Conservation (phyloP, 2,113 vertebrate species). For the Hemichromis elongatus region DNA sequence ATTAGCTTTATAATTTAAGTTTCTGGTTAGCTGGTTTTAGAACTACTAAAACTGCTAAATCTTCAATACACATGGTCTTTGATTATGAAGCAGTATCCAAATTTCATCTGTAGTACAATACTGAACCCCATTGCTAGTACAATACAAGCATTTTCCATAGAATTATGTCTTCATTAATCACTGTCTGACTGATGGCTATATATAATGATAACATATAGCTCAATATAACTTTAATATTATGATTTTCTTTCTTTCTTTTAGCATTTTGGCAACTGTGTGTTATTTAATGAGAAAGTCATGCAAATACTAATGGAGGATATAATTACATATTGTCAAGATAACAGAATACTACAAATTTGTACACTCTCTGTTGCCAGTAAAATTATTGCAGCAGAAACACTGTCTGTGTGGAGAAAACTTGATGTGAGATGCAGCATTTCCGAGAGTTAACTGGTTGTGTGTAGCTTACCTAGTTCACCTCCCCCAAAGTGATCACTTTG, state of each 20-base stretch:
- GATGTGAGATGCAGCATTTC: neutral
- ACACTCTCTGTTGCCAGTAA: neutral
- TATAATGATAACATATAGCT: neutral
- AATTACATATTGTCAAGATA: neutral
- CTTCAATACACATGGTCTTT: no score
- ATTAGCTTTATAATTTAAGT: no score
- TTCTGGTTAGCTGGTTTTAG: no score
- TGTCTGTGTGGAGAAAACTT: neutral
- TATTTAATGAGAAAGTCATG: neutral
- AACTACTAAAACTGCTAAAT: no score
- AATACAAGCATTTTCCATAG: neutral
- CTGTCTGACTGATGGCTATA: neutral
- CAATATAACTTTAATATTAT: neutral
- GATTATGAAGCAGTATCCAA: no score
- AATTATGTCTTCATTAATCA: neutral
- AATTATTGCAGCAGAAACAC: neutral
- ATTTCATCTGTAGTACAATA: neutral
- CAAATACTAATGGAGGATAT: neutral
- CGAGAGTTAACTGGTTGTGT: neutral
- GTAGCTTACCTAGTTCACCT: neutral
- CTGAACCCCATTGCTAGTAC: neutral
- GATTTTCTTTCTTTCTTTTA: neutral
- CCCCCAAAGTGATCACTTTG: neutral
- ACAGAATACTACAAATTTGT: neutral
- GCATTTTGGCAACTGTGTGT: neutral